Evolutionary conservation across 2,797 vertebrate genomes (phyloP).

Genomic region (Muraenolepis orangiensis): DNA sequence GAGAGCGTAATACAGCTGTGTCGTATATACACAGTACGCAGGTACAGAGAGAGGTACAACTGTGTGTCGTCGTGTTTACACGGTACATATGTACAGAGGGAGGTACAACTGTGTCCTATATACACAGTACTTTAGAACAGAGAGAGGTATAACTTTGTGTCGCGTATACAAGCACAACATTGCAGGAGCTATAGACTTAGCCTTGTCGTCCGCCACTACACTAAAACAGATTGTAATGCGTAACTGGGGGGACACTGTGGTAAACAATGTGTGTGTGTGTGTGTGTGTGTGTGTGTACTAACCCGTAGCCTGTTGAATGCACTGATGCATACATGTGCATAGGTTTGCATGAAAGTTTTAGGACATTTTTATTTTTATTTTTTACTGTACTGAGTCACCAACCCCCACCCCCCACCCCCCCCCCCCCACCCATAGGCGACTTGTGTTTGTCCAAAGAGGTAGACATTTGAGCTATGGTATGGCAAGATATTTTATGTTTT

Average conservation of each 20-base stretch:
- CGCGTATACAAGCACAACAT: conserved; percentile 67
- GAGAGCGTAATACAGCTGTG: conserved; percentile 39
- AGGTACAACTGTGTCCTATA: conserved; percentile 19
- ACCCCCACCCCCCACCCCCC: too few relatives aligned
- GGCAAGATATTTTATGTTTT: conserved; percentile 67
- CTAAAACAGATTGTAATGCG: conserved; percentile 51
- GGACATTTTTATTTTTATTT: conserved; percentile 51
- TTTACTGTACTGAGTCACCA: conserved; percentile 41
- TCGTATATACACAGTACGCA: too few relatives aligned
- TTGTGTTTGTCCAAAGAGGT: conserved; percentile 52
- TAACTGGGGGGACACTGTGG: conserved; percentile 55
- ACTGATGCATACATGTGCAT: conserved; percentile 67
- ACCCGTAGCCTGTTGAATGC: conserved; percentile 67
- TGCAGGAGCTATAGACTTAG: conserved; percentile 55
- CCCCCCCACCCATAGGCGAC: conserved; percentile 44
- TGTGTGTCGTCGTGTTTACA: too few relatives aligned
- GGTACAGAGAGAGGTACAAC: too few relatives aligned
- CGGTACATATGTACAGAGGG: conserved; percentile 59
- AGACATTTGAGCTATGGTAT: conserved; percentile 47
- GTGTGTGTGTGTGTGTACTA: conserved; percentile 54
- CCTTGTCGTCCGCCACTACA: conserved; percentile 53
- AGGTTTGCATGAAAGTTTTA: conserved; percentile 76
- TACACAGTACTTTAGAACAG: conserved; percentile 59
- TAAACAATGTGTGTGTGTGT: conserved; percentile 46
- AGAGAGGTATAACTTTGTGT: conserved; percentile 37